These are phyloP conservation scores for Nycticryphes semicollaris DNA, from an alignment of 2,113 vertebrate genomes.

Conservation along the genomic window DNA sequence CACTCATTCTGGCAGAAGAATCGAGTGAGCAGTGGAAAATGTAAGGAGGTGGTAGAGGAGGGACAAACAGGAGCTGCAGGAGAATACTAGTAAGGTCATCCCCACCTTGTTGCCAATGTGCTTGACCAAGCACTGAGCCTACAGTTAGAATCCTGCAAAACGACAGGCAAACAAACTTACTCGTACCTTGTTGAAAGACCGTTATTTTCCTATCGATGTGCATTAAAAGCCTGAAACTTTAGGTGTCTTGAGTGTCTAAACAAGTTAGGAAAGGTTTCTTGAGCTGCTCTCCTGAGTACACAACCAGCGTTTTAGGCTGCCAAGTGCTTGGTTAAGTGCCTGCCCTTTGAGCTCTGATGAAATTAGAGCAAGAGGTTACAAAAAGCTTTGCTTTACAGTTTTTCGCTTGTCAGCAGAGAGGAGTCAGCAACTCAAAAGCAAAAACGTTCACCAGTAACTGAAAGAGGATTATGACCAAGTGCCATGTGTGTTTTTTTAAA, in stretches of 20 bases:
- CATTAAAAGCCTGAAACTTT: background rate
- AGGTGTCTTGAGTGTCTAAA: background rate
- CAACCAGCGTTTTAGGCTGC: background rate
- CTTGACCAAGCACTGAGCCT: background rate
- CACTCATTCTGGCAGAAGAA: background rate
- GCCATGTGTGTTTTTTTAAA: background rate
- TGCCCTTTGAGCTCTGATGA: background rate
- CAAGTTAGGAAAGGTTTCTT: background rate
- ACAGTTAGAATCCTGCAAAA: background rate
- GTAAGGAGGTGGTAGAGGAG: background rate
- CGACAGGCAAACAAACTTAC: background rate
- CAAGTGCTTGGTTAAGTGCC: background rate
- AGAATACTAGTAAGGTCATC: background rate
- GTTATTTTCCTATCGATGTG: background rate
- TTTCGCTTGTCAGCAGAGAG: background rate
- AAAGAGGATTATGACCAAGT: background rate
- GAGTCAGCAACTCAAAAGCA: background rate
- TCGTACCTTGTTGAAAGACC: background rate
- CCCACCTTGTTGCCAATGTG: background rate
- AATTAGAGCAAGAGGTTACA: background rate
- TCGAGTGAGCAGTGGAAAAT: background rate
- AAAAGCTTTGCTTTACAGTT: background rate
- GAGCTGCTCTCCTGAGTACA: background rate
- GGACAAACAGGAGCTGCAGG: background rate
- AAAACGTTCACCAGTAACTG: background rate